Evolutionary conservation across 2,113 vertebrate genomes (phyloP).

Genomic region (Clarias gariepinus): DNA sequence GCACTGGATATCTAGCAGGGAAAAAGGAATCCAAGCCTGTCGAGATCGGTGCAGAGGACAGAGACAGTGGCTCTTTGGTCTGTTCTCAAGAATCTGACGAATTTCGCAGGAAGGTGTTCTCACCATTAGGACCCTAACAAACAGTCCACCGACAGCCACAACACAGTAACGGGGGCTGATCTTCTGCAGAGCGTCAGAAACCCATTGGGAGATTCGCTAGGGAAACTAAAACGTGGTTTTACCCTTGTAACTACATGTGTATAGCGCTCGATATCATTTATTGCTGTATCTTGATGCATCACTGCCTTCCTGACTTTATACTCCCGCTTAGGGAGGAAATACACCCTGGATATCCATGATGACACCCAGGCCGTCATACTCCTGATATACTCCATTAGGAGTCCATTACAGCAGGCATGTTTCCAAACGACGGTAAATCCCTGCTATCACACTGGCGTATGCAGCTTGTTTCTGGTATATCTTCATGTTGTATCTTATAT

Average conservation of each 20-base stretch:
- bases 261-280: neutral
- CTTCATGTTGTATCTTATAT: no score
- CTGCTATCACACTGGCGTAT: no score
- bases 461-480: neutral
- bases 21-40: neutral
- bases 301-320: neutral
- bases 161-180: neutral
- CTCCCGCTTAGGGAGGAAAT: neutral
- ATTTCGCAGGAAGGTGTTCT: conserved; percentile 51
- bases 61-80: conserved; percentile 1
- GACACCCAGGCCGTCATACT: neutral
- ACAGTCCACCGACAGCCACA: neutral
- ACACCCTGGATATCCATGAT: neutral
- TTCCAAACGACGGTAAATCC: neutral
- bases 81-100: conserved; percentile 43
- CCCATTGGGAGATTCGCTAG: neutral
- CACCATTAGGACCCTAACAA: conserved; percentile 9
- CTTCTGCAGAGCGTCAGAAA: neutral
- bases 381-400: neutral
- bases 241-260: neutral
- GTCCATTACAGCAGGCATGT: neutral
- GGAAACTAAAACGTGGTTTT: neutral
- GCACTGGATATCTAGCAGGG: neutral
- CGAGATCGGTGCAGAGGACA: neutral
- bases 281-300: neutral